Percentiles rank a stretch among this genome's conserved stretches.
Evolutionary conservation across 23 tunicate genomes (phyloP).

Genomic region (Diplosoma virens): DNA sequence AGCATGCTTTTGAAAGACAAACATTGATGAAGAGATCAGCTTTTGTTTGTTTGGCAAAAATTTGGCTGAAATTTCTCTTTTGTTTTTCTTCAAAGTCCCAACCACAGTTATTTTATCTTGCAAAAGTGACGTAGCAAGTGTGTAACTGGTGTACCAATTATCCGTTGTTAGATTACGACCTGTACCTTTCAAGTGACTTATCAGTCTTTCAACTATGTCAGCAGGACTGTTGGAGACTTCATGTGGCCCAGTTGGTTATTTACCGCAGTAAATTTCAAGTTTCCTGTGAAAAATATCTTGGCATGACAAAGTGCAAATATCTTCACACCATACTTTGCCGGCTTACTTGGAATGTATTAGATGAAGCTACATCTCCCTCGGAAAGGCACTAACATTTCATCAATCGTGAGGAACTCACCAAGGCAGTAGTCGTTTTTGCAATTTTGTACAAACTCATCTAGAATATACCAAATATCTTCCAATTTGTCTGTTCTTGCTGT

Average conservation of each 20-base stretch:
- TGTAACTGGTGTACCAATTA: slow-evolving; percentile 16
- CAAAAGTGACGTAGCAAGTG: slow-evolving; percentile 11
- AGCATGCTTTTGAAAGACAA: slow-evolving; percentile 7
- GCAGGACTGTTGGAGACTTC: slow-evolving; percentile 14
- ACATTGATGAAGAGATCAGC: slow-evolving; percentile 8
- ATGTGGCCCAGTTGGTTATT: slow-evolving; percentile 8
- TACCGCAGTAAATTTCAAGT: slow-evolving; percentile 13
- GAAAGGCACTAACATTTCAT: background rate
- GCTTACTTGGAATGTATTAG: background rate
- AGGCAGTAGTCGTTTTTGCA: slow-evolving; percentile 11
- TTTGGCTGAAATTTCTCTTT: slow-evolving; percentile 8
- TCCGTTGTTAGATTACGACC: slow-evolving; percentile 1
- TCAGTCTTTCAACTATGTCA: slow-evolving; percentile 16
- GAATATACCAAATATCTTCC: slow-evolving; percentile 6
- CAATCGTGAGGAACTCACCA: background rate
- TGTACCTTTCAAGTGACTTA: slow-evolving; percentile 17
- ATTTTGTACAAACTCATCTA: slow-evolving; percentile 15
- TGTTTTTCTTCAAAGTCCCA: background rate
- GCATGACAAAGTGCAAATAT: slow-evolving; percentile 17
- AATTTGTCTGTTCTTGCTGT: slow-evolving; percentile 14
- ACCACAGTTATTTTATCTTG: background rate
- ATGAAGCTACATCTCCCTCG: background rate
- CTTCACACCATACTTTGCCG: background rate
- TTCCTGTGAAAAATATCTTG: slow-evolving; percentile 16
- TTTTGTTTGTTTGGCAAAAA: slow-evolving; percentile 25